A percentile compares a stretch with the other conserved stretches of the same genome.
These are phyloP conservation scores for Trichonephila clavata DNA, from an alignment of 1,140 invertebrate genomes.

Conservation along the genomic window DNA sequence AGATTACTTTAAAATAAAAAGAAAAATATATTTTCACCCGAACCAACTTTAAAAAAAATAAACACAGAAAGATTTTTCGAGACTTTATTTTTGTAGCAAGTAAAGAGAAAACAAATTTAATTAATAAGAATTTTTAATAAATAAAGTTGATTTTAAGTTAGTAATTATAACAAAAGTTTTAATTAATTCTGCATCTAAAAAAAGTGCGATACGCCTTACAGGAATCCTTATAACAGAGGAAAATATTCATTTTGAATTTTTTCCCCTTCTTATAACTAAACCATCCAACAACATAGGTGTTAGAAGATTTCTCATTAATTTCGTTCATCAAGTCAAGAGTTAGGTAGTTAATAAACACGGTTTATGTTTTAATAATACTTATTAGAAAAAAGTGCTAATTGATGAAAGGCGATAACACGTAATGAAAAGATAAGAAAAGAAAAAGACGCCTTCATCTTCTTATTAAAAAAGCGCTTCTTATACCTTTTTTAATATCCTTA, in stretches of 20 bases:
- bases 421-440: too few species aligned
- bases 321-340: neutral
- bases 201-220: neutral
- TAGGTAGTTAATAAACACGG: constrained; percentile 27
- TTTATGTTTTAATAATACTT: neutral
- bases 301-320: constrained; percentile 1
- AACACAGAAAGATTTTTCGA: neutral
- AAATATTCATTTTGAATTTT: neutral
- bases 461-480: too few species aligned
- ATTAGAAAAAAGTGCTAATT: neutral
- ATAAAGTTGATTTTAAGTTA: constrained; percentile 23
- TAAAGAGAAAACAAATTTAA: constrained; percentile 1
- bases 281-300: neutral
- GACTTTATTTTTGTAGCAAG: neutral
- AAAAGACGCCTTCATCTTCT: too few species aligned
- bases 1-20: neutral
- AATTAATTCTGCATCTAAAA: constrained; percentile 7
- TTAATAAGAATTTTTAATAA: constrained; percentile 28
- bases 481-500: too few species aligned
- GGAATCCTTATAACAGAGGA: neutral
- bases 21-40: neutral
- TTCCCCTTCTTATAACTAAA: neutral
- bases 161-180: constrained; percentile 44
- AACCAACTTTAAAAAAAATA: neutral
- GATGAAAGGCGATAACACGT: too few species aligned